phyloP scores from a whole-genome alignment of 2,888 invertebrate species.

The Lepidonotus clava region DNA sequence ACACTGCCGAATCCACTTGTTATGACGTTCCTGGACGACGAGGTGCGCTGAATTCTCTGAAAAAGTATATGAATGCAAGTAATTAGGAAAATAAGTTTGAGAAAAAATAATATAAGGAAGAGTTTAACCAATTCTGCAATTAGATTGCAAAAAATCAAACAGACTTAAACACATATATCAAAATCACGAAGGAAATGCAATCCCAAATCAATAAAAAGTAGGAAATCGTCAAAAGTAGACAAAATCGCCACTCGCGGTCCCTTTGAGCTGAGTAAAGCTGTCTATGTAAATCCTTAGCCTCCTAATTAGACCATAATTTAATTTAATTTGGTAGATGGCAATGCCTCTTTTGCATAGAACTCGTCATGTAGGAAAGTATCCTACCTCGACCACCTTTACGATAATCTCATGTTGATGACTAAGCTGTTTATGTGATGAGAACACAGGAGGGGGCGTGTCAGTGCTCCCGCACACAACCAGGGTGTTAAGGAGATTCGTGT shows the following conservation, averaged over 20 bases:
- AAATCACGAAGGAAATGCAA: neutral
- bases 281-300: neutral
- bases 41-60: neutral
- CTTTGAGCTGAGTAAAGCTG: neutral
- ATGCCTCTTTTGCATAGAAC: neutral
- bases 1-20: neutral
- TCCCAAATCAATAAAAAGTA: neutral
- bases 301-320: neutral
- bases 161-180: neutral
- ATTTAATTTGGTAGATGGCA: neutral
- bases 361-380: neutral
- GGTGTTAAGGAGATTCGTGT: neutral
- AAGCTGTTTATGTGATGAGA: neutral
- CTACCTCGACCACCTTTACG: neutral
- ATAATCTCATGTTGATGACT: slow-evolving; percentile 21
- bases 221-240: neutral
- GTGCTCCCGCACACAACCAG: neutral
- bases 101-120: neutral
- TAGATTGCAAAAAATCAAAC: neutral
- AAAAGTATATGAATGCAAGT: too few species aligned
- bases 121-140: neutral
- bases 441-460: neutral
- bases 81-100: neutral
- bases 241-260: neutral
- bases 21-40: neutral